Percentiles rank a stretch among this genome's conserved stretches.
phyloP scores from a whole-genome alignment of 2,888 invertebrate species.

The Oligia fasciuncula region DNA sequence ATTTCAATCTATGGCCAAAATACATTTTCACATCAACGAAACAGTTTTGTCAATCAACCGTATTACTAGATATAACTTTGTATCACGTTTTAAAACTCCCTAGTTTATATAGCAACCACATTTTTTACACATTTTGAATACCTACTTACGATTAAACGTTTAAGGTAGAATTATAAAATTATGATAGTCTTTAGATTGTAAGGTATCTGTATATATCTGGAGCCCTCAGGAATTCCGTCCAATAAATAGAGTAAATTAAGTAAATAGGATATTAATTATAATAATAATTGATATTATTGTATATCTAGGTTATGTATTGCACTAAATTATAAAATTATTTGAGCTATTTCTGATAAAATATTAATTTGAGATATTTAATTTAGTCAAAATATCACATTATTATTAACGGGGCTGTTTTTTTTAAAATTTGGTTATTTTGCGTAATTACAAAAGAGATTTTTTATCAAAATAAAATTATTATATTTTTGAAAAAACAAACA shows the following conservation, averaged over 20 bases:
- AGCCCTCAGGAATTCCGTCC: slow-evolving; percentile 86
- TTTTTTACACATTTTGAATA: slow-evolving; percentile 39
- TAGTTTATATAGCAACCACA: not conserved
- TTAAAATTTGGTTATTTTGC: not conserved
- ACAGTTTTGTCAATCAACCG: slow-evolving; percentile 1
- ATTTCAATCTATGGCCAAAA: not conserved
- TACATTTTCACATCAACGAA: slow-evolving; percentile 13
- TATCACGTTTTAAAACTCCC: slow-evolving; percentile 29
- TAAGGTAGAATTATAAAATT: slow-evolving; percentile 13
- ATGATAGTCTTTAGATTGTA: slow-evolving; percentile 34
- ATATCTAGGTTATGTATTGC: not conserved
- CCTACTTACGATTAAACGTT: slow-evolving; percentile 12
- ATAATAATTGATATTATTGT: slow-evolving; percentile 17
- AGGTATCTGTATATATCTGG: slow-evolving; percentile 71
- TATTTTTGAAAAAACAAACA: not conserved
- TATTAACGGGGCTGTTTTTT: not conserved
- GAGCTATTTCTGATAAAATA: slow-evolving; percentile 1
- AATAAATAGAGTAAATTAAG: slow-evolving; percentile 63
- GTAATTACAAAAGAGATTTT: not conserved
- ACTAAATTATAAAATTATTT: slow-evolving; percentile 20
- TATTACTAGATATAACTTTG: slow-evolving; percentile 16
- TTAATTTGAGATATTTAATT: slow-evolving; percentile 8
- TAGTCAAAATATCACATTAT: not conserved
- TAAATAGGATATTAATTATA: slow-evolving; percentile 26
- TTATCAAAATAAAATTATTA: not conserved